Evolutionary conservation across 2,888 invertebrate genomes (phyloP), one percentile per base, ranked within the genome.

Genomic region (Conops quadrifasciatus): DNA sequence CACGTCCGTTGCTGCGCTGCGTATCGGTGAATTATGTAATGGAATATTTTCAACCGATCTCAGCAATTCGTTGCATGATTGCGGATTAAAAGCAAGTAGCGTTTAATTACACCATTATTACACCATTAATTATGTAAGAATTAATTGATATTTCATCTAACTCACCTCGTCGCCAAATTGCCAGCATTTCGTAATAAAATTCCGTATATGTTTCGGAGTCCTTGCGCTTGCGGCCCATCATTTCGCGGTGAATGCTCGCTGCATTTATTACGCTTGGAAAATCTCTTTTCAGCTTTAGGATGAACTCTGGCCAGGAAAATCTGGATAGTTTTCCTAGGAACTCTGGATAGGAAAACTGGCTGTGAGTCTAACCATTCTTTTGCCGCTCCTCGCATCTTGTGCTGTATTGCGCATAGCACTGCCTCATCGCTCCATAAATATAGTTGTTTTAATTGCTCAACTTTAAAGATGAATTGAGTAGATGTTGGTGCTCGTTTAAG

Each of bases 321-420:
- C n/a, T n/a, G n/a, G n/a, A n/a, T n/a, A n/a, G n/a, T n/a, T n/a
- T n/a, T n/a, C n/a, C n/a, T n/a, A n/a, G n/a, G n/a, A n/a, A n/a
- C n/a, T n/a, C n/a, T n/a, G n/a, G n/a, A 43, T 5, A 45, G 2
- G 28, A 75, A 73, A 45, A 73, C 67, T 16, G 71, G 60, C 19
- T 66, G 67, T 1, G 75, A 72, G 63, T 76, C 75, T 0, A 75
- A 49, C 74, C 75, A 76, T 36, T 67, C 71, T 53, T 75, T 75
- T 5, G 74, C 70, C 15, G 72, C 21, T 28, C 69, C 69, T 0
- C n/a, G 30, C 73, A 73, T 69, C 51, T 72, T 68, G 16, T 60
- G 47, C 21, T 64, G 64, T 21, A 64, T 19, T 26, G 47, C 49
- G 45, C 43, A 63, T 2, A 63, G 24, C 15, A 63, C 47, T 15